phyloP scores from a whole-genome alignment of 2,888 invertebrate genomes.

The Melanchra persicariae region DNA sequence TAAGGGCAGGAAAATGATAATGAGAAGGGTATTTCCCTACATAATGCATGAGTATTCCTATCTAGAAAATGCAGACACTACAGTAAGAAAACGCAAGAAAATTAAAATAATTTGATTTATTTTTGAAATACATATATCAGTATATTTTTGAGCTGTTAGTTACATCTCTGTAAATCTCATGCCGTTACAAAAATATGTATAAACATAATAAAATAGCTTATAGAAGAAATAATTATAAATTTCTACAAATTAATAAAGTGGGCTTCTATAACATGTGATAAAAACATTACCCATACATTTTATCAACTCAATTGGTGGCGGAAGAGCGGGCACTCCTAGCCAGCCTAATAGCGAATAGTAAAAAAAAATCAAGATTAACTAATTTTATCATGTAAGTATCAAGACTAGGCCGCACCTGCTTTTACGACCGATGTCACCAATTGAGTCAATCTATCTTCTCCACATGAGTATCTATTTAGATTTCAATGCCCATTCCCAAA shows the following conservation, averaged over 20 bases:
- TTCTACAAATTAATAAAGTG: constrained; percentile 15
- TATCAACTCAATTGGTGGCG: constrained; percentile 12
- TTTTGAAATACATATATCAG: constrained; percentile 39
- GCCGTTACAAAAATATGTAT: constrained; percentile 43
- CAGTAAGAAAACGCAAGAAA: constrained; percentile 22
- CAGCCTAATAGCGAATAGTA: constrained; percentile 2
- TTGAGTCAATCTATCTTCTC: constrained; percentile 18
- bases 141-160: constrained; percentile 19
- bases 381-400: not conserved
- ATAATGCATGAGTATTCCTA: not conserved
- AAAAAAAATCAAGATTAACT: constrained; percentile 10
- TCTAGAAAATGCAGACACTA: not conserved
- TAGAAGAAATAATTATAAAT: constrained; percentile 4
- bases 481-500: constrained; percentile 35
- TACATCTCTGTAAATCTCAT: constrained; percentile 48
- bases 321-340: not conserved
- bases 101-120: constrained; percentile 50
- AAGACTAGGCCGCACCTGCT: constrained; percentile 4
- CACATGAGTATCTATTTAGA: constrained; percentile 28
- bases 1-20: too few relatives aligned
- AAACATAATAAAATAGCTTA: constrained; percentile 13
- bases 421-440: constrained; percentile 9
- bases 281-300: constrained; percentile 27
- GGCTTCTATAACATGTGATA: constrained; percentile 13
- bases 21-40: too few relatives aligned